A percentile compares a stretch with the other conserved stretches of the same genome.
Conservation (phyloP, 2,797 vertebrate species). For the Rhincodon typus region DNA sequence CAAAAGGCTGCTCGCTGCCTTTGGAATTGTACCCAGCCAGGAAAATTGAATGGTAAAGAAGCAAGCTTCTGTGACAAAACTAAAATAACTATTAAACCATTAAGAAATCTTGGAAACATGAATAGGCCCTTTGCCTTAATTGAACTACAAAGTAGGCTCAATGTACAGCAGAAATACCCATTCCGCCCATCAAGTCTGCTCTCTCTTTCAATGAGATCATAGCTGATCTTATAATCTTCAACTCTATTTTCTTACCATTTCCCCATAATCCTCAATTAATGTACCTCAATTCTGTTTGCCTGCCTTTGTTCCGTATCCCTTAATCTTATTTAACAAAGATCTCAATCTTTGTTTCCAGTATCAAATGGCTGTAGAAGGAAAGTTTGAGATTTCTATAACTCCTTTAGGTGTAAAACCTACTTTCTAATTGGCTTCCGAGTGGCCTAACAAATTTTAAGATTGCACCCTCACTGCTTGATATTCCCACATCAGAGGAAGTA, state of each 20-base stretch:
- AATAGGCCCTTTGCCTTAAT: neutral
- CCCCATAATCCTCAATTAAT: no score
- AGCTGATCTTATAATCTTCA: neutral
- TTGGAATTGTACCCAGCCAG: neutral
- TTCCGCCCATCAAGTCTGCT: neutral
- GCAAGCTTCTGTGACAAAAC: neutral
- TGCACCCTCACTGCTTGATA: neutral
- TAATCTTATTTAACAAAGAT: neutral
- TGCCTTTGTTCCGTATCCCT: neutral
- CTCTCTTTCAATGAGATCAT: neutral
- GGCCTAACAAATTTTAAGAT: neutral
- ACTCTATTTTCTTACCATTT: no score
- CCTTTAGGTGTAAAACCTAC: neutral
- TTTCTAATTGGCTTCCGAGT: neutral
- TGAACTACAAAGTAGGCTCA: no score
- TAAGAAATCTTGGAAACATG: neutral
- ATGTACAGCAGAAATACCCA: neutral
- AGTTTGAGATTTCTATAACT: no score
- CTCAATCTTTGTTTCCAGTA: neutral
- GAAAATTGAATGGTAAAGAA: neutral
- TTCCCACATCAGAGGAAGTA: neutral
- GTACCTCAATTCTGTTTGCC: neutral
- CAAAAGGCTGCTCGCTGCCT: neutral
- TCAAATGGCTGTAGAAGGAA: no score
- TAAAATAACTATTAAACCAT: neutral